These are phyloP conservation scores for Bombyx huttoni DNA, from an alignment of 2,888 invertebrate species.

Conservation along the genomic window DNA sequence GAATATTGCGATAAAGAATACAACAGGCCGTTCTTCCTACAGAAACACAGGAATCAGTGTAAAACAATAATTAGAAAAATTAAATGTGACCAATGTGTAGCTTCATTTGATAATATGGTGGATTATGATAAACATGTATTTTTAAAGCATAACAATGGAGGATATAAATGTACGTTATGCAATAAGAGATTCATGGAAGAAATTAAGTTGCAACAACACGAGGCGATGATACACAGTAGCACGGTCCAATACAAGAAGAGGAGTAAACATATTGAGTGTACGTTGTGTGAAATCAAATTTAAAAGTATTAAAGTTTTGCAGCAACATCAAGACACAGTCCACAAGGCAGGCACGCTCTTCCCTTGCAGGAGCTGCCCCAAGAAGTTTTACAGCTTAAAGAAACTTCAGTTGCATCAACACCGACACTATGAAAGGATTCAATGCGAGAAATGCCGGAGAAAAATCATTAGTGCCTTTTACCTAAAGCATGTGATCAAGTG, in stretches of 20 bases:
- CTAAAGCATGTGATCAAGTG: constrained; percentile 20
- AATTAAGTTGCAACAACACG: constrained; percentile 26
- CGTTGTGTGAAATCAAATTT: constrained; percentile 29
- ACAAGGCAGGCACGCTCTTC: constrained; percentile 18
- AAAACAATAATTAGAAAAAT: constrained; percentile 16
- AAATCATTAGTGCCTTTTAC: constrained; percentile 22
- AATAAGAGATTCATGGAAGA: constrained; percentile 25
- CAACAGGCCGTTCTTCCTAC: constrained; percentile 16
- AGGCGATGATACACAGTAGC: constrained; percentile 23
- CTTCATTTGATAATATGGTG: constrained; percentile 25
- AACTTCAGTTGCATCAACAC: constrained; percentile 29
- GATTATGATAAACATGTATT: constrained; percentile 23
- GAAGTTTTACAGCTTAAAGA: constrained; percentile 23
- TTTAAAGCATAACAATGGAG: constrained; percentile 22
- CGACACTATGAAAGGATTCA: constrained; percentile 27
- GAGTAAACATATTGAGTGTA: constrained; percentile 31
- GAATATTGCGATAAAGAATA: constrained; percentile 32
- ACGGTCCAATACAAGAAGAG: constrained; percentile 32
- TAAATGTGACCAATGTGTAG: constrained; percentile 23
- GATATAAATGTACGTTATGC: constrained; percentile 27
- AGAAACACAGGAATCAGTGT: constrained; percentile 23
- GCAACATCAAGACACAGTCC: constrained; percentile 22
- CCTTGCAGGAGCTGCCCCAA: constrained; percentile 31
- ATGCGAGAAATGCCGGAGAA: constrained; percentile 26
- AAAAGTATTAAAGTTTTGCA: constrained; percentile 25